Conservation (phyloP, 2,888 invertebrate genomes). For the Dynastes tityus region DNA sequence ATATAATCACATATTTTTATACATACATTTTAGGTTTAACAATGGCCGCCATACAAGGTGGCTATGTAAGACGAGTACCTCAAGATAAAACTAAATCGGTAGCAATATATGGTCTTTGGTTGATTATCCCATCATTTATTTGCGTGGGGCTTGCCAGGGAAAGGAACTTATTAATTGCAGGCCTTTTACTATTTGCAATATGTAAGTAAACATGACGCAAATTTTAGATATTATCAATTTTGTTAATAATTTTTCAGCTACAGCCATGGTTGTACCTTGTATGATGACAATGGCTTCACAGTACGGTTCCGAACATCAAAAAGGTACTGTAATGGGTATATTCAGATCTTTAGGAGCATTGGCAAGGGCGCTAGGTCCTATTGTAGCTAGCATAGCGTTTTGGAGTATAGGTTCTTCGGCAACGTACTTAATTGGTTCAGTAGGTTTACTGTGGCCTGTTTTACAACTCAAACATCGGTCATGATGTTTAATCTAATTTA, state of each 20-base stretch:
- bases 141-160: conserved; percentile 84
- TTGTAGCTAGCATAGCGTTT: conserved; percentile 90
- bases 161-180: conserved; percentile 80
- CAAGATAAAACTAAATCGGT: conserved; percentile 81
- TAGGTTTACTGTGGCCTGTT: conserved; percentile 84
- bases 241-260: conserved; percentile 72
- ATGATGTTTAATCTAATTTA: conserved; percentile 17
- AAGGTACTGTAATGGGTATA: conserved; percentile 94
- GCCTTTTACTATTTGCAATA: conserved; percentile 90
- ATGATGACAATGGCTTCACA: conserved; percentile 94
- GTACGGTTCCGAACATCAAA: conserved; percentile 85
- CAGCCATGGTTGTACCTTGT: conserved; percentile 95
- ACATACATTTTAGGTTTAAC: conserved; percentile 74
- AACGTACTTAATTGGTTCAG: conserved; percentile 88
- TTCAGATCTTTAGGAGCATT: conserved; percentile 95
- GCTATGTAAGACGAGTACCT: conserved; percentile 87
- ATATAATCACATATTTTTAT: background rate
- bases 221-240: too few species aligned
- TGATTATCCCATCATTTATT: conserved; percentile 91
- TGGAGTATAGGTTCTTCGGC: conserved; percentile 91
- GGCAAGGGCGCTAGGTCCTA: conserved; percentile 93
- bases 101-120: conserved; percentile 83
- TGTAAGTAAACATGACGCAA: conserved; percentile 77
- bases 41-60: conserved; percentile 94
- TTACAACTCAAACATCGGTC: conserved; percentile 72